Evolutionary conservation across 1,140 invertebrate species (phyloP), one percentile per base, ranked within the genome.

Genomic region (Steinernema khuongi): DNA sequence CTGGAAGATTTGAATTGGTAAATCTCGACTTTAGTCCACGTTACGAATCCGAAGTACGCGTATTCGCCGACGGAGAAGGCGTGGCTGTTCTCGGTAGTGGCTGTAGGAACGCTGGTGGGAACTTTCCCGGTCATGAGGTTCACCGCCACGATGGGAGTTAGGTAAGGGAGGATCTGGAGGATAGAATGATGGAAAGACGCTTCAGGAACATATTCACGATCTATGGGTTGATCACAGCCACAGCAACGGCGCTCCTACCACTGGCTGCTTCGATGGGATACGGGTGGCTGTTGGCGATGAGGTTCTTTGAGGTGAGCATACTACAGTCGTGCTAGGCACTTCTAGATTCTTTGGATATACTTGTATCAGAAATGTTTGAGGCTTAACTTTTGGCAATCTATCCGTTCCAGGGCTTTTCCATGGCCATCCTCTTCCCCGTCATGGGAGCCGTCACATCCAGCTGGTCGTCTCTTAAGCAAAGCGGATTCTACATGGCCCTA

Each of bases 161-260:
- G 50, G 50, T 60, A 14, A 60, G 22, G 14, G 7, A 22, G 7
- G 50, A 41, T 22, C 50, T 60, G 36, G 36, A n/a, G 36, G 36
- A n/a, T 60, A 14, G 22, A n/a, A n/a, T 60, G 14, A 22, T 17
- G 50, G 7, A 17, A 17, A 26, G 26, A 41, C n/a, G 7, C 26
- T 60, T 60, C 50, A 60, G 50, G 22, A 60, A 60, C 26, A 7
- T 60, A 11, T 60, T 60, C 50, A 60, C 50, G 26, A 60, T 60
- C 19, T 60, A 60, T 22, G 50, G 50, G 4, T 22, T 60, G 22
- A 60, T 60, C 50, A 17, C 50, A 14, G 50, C 50, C 2, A 60
- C 50, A 7, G 50, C 50, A 2, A 60, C 50, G 14, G 50, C 50
- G 14, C 22, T 60, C 11, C 14, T 60, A 4, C 50, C 50, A n/a